phyloP scores from a whole-genome alignment of 2,113 vertebrate species.

The Hyla sarda region DNA sequence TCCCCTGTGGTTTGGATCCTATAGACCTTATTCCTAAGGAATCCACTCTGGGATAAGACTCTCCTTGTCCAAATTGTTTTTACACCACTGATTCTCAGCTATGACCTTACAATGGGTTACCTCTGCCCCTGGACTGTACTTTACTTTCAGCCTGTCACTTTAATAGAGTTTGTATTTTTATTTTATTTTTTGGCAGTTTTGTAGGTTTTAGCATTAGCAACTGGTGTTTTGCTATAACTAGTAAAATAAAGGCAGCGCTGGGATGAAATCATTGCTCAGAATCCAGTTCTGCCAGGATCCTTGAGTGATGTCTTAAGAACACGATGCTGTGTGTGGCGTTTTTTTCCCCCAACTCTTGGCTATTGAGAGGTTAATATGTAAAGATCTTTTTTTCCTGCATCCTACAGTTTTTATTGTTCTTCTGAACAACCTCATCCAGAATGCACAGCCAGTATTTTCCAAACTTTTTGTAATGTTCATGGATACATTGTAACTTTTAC shows the following conservation, averaged over 20 bases:
- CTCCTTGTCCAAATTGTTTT: slow-evolving; percentile 25
- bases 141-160: slow-evolving; percentile 66
- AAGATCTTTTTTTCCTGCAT: background rate
- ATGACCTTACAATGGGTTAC: slow-evolving; percentile 62
- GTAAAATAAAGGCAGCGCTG: slow-evolving; percentile 23
- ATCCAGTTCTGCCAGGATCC: background rate
- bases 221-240: slow-evolving; percentile 34
- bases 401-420: background rate
- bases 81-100: slow-evolving; percentile 64
- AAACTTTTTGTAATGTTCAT: background rate
- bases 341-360: background rate
- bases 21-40: slow-evolving; percentile 35
- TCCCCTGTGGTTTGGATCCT: slow-evolving; percentile 22
- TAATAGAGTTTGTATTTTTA: slow-evolving; percentile 58
- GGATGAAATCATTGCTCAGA: slow-evolving; percentile 33
- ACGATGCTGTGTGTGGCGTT: background rate
- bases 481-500: background rate
- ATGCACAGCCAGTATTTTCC: slow-evolving; percentile 19
- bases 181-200: slow-evolving; percentile 18
- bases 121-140: slow-evolving; percentile 69
- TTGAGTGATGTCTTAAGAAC: slow-evolving; percentile 8
- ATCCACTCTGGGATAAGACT: slow-evolving; percentile 45
- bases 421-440: background rate
- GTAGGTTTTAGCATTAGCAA: slow-evolving; percentile 44
- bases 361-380: background rate